A percentile compares a stretch with the other conserved stretches of the same genome.
Conservation (phyloP, 2,888 invertebrate species). For the Monochamus alternatus region DNA sequence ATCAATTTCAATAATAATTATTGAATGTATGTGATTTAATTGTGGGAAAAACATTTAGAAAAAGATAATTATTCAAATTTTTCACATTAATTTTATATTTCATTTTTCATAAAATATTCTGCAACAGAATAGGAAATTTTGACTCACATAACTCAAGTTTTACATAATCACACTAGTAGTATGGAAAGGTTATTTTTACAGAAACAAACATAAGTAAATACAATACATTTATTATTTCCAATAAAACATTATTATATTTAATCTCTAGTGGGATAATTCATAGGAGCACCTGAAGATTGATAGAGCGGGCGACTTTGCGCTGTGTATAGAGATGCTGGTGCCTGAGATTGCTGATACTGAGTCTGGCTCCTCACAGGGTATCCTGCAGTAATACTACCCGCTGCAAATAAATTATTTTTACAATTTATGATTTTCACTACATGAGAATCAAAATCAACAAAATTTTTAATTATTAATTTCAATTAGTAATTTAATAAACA, state of each 20-base stretch:
- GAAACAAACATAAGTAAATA: neutral
- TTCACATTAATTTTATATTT: too few relatives aligned
- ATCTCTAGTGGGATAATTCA: constrained; percentile 58
- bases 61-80: too few relatives aligned
- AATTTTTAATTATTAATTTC: neutral
- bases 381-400: constrained; percentile 86
- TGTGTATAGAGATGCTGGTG: constrained; percentile 66
- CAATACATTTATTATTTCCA: neutral
- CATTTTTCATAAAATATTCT: too few relatives aligned
- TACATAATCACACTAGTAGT: too few relatives aligned
- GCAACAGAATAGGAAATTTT: too few relatives aligned
- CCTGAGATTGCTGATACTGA: constrained; percentile 66
- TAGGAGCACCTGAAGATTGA: constrained; percentile 65
- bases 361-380: constrained; percentile 84
- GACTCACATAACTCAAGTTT: too few relatives aligned
- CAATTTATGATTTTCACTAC: neutral
- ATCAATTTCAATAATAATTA: too few relatives aligned
- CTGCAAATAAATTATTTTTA: constrained; percentile 34
- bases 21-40: too few relatives aligned
- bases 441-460: neutral
- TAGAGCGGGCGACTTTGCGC: constrained; percentile 68
- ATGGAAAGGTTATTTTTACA: too few relatives aligned
- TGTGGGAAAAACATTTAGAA: too few relatives aligned
- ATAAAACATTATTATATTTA: constrained; percentile 9
- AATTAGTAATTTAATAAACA: too few relatives aligned